Base-by-base conservation (phyloP, 2,113 vertebrate species). In the Syngnathus typhle region DNA sequence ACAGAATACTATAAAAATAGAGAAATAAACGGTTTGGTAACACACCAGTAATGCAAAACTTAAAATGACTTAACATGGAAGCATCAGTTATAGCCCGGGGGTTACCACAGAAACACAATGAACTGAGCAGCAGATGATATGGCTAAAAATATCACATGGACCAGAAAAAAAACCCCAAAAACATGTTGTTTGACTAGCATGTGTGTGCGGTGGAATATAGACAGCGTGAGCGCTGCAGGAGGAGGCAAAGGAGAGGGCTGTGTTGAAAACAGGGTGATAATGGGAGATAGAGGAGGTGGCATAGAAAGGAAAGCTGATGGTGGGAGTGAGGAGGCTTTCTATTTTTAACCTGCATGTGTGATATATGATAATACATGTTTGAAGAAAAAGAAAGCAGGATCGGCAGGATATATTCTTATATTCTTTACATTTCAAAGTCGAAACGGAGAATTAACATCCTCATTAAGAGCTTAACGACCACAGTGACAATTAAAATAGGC, bases 341-440 rank as follows among this genome's bases (percentile, higher is more conserved):
- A 84, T 89, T 87, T 89, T 85, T 87, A 89, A 84, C 69, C 59
- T 38, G 56, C 56, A 84, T 78, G 85, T 87, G 88, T 81, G 83
- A 88, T 85, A 77, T 82, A 83, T 83, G 82, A 78, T 81, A 80
- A 83, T 84, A 85, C 79, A 79, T 84, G 85, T 80, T 84, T 71
- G 80, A 69, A 51, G 37, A 62, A 66, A 68, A 69, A 44, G 72
- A 62, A 44, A 71, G 58, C 18, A 63, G 58, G 71, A 69, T 77
- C 61, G 63, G 44, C 64, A 74, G 67, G 37, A 49, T 11, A 39
- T 65, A 49, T 23, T 23, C 23, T 23, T 23, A 23, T 23, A 23
- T 67, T 62, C 32, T 55, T 16, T 67, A 9, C 32, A 58, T 76
- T 80, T 59, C 1, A 68, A 72, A 62, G 36, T 23, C 32, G 67